These are phyloP conservation scores for Arrhopalites spinosus DNA, from an alignment of 2,888 invertebrate genomes.

Conservation along the genomic window DNA sequence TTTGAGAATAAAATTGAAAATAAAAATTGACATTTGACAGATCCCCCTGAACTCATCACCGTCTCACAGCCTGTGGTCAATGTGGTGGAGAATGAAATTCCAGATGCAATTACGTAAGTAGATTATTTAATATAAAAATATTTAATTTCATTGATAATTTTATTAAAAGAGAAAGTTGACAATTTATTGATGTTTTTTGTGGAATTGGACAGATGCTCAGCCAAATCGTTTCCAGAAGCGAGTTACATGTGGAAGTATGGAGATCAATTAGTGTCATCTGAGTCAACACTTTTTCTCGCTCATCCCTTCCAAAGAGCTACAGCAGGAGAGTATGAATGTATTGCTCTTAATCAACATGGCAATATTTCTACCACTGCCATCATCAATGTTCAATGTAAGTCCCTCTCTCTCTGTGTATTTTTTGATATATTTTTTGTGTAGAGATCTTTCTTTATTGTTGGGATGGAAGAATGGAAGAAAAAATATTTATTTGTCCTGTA, in stretches of 20 bases:
- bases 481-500: no score
- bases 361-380: conserved; percentile 70
- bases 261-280: conserved; percentile 62
- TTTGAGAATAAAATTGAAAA: no score
- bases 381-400: conserved; percentile 85
- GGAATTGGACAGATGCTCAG: conserved; percentile 63
- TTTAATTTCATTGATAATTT: no score
- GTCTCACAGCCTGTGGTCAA: conserved; percentile 64
- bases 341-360: conserved; percentile 73
- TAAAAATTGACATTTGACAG: conserved; percentile 60
- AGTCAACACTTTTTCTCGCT: conserved; percentile 68
- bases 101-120: conserved; percentile 62
- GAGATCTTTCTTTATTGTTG: no score
- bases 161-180: no score
- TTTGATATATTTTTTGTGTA: background rate
- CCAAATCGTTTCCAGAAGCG: conserved; percentile 69
- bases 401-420: background rate
- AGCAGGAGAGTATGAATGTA: conserved; percentile 77
- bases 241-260: conserved; percentile 74
- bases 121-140: no score
- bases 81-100: conserved; percentile 63
- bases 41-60: conserved; percentile 83
- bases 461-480: no score
- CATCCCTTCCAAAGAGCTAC: conserved; percentile 72
- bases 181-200: no score